Percentiles rank a stretch among this genome's conserved stretches.
These are phyloP conservation scores for Phyllotis vaccarum DNA, from an alignment of 2,797 vertebrate genomes.

Conservation along the genomic window DNA sequence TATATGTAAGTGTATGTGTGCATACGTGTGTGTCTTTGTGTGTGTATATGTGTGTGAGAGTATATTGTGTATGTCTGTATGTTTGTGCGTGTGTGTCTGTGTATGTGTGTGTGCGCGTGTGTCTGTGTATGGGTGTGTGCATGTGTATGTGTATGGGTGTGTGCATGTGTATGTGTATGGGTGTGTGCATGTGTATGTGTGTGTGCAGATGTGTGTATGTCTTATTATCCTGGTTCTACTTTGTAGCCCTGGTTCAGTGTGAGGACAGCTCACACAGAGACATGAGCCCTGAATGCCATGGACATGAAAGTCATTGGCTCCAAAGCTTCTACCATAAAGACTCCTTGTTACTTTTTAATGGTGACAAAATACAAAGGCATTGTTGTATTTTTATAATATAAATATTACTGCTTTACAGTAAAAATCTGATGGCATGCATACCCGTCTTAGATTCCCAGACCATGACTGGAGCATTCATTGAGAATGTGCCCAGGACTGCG, in stretches of 20 bases:
- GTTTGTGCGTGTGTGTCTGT: neutral
- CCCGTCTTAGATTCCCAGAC: neutral
- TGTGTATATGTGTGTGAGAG: neutral
- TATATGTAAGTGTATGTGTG: neutral
- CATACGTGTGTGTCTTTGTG: neutral
- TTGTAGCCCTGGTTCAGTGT: neutral
- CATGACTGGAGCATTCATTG: neutral
- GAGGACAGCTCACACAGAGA: neutral
- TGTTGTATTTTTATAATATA: neutral
- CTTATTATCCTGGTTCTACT: neutral
- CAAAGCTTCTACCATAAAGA: neutral
- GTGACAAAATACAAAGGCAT: neutral
- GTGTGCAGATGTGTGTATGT: neutral
- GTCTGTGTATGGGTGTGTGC: neutral
- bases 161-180: neutral
- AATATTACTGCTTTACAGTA: neutral
- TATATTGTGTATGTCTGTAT: too few species aligned
- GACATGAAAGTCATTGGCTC: neutral
- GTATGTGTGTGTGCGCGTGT: neutral
- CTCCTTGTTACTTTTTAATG: neutral
- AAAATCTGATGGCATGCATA: neutral
- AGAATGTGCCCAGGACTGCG: neutral
- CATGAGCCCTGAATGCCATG: neutral
- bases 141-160: neutral
- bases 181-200: neutral